Base-by-base conservation (phyloP, 30 jellyfish, hydroid and myxozoan species). In the Cassiopea andromeda region DNA sequence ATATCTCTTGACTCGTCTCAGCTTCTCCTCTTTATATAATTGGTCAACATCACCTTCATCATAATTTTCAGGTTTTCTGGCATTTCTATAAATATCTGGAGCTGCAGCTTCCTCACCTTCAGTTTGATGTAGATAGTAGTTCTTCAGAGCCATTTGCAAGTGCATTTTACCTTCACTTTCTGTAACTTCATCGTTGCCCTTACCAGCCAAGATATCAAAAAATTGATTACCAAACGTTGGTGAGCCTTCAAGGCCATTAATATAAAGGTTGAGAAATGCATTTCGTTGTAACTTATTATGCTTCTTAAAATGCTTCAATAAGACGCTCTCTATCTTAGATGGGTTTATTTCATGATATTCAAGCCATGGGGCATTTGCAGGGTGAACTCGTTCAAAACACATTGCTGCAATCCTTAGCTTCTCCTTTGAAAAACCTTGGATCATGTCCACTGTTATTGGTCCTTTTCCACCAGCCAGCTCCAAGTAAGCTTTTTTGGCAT, bases 41-140 rank as follows among this genome's bases (percentile, higher is more conserved):
- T 44, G 16, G 59, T 81, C 92, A 46, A 80, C 92, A 69, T 89
- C 97, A 59, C 89, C 92, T 44, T 73, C 80, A 89, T 80, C 97
- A 60, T 89, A 61, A 5, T 69, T 77, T 46, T 89, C 89, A 48
- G 92, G 91, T 74, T 64, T 67, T 60, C 80, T 54, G 18, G 84
- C 85, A 58, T 75, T 72, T 43, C 48, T 45, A 46, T 61, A 80
- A 15, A 70, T 38, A 1, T 89, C 92, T 57, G 92, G 97, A 13
- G 89, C 83, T 16, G 89, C 89, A 54, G 91, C 97, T 48, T 76
- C 97, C 58, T 75, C 92, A 1, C 88, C 92, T 75, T 89, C 92
- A 38, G 73, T 76, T 76, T 75, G 93, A 86, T 77, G 93, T 58
- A 46, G 75, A 64, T 44, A 76, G 64, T 86, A 89, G 49, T 77